phyloP scores from a whole-genome alignment of 2,113 vertebrate genomes.

The Anseranas semipalmata region DNA sequence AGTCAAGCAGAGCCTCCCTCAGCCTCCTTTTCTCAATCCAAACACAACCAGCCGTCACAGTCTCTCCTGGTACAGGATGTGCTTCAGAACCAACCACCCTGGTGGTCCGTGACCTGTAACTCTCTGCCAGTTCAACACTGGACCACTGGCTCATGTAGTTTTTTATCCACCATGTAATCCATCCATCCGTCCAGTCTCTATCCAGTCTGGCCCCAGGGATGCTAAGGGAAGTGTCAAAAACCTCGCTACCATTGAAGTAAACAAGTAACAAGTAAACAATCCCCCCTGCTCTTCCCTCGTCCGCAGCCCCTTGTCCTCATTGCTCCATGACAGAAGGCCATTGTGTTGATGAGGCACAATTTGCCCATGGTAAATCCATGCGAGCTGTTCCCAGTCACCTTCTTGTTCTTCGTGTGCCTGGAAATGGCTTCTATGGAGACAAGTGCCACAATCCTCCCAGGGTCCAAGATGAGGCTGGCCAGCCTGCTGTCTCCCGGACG shows the following conservation, averaged over 20 bases:
- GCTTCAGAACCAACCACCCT: not conserved
- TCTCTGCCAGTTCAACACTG: not conserved
- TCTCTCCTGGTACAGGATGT: rapidly evolving
- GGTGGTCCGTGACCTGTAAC: rapidly evolving
- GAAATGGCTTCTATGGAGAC: not conserved
- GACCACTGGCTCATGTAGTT: not conserved
- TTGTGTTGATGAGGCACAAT: not conserved
- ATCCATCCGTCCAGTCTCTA: not conserved
- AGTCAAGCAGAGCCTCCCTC: not conserved
- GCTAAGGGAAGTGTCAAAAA: not conserved
- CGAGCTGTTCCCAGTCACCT: not conserved
- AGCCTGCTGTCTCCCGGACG: not conserved
- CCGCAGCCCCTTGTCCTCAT: not conserved
- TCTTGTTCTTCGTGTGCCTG: not conserved
- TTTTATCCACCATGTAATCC: not conserved
- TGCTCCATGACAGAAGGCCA: not conserved
- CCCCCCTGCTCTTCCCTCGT: not conserved
- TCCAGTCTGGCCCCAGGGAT: not conserved
- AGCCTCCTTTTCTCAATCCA: not conserved
- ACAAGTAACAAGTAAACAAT: not conserved
- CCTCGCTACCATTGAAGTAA: not conserved
- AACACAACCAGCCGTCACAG: not conserved
- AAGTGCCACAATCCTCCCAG: not conserved
- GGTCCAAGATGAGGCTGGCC: not conserved
- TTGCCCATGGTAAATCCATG: not conserved